These are phyloP conservation scores for Condylostylus longicornis DNA, from an alignment of 1,140 invertebrate species.

Conservation along the genomic window DNA sequence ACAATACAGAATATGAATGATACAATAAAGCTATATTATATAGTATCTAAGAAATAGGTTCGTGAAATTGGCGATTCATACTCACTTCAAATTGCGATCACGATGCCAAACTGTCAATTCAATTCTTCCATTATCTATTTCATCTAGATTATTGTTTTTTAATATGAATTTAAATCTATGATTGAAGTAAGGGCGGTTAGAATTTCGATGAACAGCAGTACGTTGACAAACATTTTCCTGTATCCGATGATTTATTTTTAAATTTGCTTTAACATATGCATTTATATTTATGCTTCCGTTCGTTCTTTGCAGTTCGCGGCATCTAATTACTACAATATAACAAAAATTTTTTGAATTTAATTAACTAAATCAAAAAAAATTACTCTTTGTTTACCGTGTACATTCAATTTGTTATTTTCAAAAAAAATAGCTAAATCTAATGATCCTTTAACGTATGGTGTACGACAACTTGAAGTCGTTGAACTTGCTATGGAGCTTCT, in stretches of 20 bases:
- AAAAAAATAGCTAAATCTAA: conserved; percentile 23
- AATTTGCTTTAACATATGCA: conserved; percentile 34
- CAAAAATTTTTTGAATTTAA: background rate
- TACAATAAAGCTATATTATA: too few relatives aligned
- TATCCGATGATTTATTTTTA: conserved; percentile 3
- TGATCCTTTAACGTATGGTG: conserved; percentile 12
- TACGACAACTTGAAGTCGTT: conserved; percentile 1
- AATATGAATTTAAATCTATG: conserved; percentile 34
- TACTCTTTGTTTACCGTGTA: conserved; percentile 30
- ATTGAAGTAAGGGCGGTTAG: conserved; percentile 34
- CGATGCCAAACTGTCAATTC: conserved; percentile 38
- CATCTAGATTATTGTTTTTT: background rate
- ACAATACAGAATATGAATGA: too few relatives aligned
- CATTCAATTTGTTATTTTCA: conserved; percentile 21
- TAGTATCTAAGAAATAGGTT: too few relatives aligned
- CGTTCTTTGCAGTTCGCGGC: conserved; percentile 30
- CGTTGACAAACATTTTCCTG: conserved; percentile 28
- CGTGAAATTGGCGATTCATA: too few relatives aligned
- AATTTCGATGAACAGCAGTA: conserved; percentile 36
- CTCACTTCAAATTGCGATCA: conserved; percentile 36
- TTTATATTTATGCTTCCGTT: conserved; percentile 31
- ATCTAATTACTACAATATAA: conserved; percentile 32
- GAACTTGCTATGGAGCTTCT: conserved; percentile 20
- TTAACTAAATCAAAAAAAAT: background rate
- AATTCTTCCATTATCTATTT: conserved; percentile 24